phyloP scores from a whole-genome alignment of 2,888 invertebrate species.

The Bembecia ichneumoniformis region DNA sequence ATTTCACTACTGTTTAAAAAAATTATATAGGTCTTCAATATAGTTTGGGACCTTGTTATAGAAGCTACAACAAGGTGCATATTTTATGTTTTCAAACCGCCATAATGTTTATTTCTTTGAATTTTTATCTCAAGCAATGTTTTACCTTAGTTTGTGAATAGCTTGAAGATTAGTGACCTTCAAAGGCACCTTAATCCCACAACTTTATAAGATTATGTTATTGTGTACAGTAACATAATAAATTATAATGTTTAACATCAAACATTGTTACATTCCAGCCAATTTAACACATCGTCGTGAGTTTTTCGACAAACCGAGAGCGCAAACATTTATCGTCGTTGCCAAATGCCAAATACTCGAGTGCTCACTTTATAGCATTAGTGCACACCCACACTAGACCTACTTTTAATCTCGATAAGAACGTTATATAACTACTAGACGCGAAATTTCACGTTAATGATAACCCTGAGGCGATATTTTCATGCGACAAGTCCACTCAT shows the following conservation, averaged over 20 bases:
- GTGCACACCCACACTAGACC: neutral
- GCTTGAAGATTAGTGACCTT: too few species aligned
- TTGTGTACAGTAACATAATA: slow-evolving; percentile 1
- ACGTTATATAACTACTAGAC: neutral
- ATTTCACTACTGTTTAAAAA: too few species aligned
- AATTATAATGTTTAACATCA: slow-evolving; percentile 14
- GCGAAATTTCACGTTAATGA: neutral
- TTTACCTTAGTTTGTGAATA: too few species aligned
- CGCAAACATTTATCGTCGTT: slow-evolving; percentile 40
- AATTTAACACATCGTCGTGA: slow-evolving; percentile 45
- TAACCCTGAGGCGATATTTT: neutral
- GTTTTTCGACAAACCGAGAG: slow-evolving; percentile 42
- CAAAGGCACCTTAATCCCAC: neutral
- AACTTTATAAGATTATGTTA: neutral
- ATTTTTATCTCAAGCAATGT: too few species aligned
- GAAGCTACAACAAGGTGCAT: too few species aligned
- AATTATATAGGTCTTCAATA: too few species aligned
- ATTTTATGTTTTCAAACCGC: too few species aligned
- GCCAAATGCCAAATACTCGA: slow-evolving; percentile 14
- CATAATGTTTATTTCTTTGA: too few species aligned
- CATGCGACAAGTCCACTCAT: too few species aligned
- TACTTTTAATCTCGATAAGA: neutral
- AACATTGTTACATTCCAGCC: slow-evolving; percentile 40
- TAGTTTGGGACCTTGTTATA: too few species aligned
- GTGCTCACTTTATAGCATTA: neutral